These are phyloP conservation scores for Corvus hawaiiensis DNA, from an alignment of 2,113 vertebrate species.

Conservation along the genomic window DNA sequence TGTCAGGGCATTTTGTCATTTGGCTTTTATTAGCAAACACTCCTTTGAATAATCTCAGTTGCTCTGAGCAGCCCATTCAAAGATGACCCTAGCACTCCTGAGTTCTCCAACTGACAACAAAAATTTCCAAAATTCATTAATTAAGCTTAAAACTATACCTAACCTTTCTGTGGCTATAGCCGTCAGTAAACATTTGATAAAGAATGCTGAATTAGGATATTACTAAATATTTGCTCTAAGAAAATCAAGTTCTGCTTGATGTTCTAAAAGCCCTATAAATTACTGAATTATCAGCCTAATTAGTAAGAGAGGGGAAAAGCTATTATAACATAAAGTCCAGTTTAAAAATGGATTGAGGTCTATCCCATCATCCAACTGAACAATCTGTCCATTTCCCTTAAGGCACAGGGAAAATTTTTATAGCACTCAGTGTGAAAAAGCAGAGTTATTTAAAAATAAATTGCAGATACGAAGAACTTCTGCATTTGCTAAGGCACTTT, in stretches of 20 bases:
- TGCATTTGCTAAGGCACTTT: neutral
- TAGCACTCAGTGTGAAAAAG: neutral
- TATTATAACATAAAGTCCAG: slow-evolving; percentile 18
- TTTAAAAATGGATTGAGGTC: slow-evolving; percentile 56
- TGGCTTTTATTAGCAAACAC: neutral
- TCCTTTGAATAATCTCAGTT: neutral
- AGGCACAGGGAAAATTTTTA: neutral
- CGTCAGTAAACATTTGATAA: neutral
- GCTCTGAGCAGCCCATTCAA: neutral
- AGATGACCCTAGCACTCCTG: neutral
- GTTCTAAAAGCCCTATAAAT: neutral
- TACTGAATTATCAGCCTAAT: slow-evolving; percentile 17
- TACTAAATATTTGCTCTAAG: neutral
- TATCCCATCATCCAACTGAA: slow-evolving; percentile 32
- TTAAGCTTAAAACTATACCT: neutral
- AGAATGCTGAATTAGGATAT: neutral
- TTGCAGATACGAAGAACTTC: neutral
- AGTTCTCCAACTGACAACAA: neutral
- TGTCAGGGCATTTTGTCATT: neutral
- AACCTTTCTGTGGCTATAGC: neutral
- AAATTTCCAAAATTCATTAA: neutral
- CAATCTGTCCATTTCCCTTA: slow-evolving; percentile 6
- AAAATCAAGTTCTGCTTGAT: neutral
- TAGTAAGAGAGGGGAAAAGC: neutral
- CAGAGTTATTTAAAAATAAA: slow-evolving; percentile 5